Conservation (phyloP, 2,113 vertebrate genomes). For the zebrafish (Danio rerio) region DNA sequence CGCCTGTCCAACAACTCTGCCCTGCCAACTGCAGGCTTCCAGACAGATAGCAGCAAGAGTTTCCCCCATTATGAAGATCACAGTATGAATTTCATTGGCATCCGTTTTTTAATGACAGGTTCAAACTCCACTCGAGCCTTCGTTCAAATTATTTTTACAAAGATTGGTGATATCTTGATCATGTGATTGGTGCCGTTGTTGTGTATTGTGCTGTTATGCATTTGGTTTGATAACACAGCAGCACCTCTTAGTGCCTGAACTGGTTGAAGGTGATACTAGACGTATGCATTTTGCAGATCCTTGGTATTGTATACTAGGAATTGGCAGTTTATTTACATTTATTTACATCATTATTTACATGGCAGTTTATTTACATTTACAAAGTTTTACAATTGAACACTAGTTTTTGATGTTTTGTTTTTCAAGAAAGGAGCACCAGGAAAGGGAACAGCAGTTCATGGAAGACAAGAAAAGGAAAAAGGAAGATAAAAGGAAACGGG, state of each 20-base stretch:
- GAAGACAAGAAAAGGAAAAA: slow-evolving; percentile 99
- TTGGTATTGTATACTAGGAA: background rate
- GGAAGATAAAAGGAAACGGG: slow-evolving; percentile 99
- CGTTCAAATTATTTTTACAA: background rate
- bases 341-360: too few relatives aligned
- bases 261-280: background rate
- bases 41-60: background rate
- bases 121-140: background rate
- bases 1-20: slow-evolving; percentile 7
- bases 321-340: background rate
- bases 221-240: slow-evolving; percentile 12
- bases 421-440: slow-evolving; percentile 89
- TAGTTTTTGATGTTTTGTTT: slow-evolving; percentile 60
- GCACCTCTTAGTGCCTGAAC: background rate
- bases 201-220: background rate
- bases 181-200: slow-evolving; percentile 7
- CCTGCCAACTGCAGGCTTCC: background rate
- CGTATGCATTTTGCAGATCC: background rate
- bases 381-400: background rate
- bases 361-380: background rate
- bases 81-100: background rate
- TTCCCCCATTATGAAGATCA: background rate
- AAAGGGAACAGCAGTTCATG: slow-evolving; percentile 99
- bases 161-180: background rate
- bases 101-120: background rate